phyloP scores from a whole-genome alignment of 1,140 invertebrate species.

The Zaprionus capensis region DNA sequence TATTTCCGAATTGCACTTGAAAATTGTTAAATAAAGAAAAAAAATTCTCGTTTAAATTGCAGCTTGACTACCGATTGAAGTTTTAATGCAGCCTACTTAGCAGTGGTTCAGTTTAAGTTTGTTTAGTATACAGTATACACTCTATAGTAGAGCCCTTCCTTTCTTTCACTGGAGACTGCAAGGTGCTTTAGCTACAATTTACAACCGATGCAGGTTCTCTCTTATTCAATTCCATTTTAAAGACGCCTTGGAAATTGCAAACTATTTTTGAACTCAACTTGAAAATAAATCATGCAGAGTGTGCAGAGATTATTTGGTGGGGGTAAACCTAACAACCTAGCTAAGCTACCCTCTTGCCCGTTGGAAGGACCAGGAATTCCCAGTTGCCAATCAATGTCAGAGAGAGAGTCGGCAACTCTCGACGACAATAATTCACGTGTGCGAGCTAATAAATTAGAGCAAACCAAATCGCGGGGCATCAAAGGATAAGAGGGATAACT shows the following conservation, averaged over 20 bases:
- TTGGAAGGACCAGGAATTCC: constrained; percentile 40
- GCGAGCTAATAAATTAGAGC: constrained; percentile 69
- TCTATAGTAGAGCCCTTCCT: no score
- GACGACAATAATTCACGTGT: constrained; percentile 65
- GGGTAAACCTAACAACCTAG: background rate
- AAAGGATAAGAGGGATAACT: constrained; percentile 78
- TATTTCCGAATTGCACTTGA: background rate
- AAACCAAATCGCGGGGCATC: constrained; percentile 53
- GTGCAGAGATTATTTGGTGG: background rate
- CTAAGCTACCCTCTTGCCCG: background rate
- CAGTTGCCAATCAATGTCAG: constrained; percentile 58
- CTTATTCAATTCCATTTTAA: background rate
- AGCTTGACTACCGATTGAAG: background rate
- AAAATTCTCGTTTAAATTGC: background rate
- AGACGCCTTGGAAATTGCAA: background rate
- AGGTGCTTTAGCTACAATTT: background rate
- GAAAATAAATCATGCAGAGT: constrained; percentile 7
- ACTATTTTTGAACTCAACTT: background rate
- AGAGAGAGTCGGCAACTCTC: constrained; percentile 47
- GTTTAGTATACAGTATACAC: no score
- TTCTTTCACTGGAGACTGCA: background rate
- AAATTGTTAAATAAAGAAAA: background rate
- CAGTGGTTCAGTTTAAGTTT: background rate
- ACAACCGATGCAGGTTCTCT: background rate
- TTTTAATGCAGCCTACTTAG: constrained; percentile 1